Percentiles rank a stretch among this genome's conserved stretches.
Conservation (phyloP, 1,140 invertebrate genomes). For the Sinonovacula constricta region DNA sequence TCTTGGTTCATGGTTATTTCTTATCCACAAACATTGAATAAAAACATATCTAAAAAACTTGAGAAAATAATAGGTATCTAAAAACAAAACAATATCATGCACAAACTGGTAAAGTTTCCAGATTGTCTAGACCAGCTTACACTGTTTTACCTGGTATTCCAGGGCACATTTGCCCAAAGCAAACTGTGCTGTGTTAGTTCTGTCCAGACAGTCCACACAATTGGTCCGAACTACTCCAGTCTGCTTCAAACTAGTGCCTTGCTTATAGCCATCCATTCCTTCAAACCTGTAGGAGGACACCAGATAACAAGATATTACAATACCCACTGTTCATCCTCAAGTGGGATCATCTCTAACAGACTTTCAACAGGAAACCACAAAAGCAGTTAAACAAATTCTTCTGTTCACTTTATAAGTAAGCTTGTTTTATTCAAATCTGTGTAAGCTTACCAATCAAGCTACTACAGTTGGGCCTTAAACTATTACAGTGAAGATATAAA, state of each 20-base stretch:
- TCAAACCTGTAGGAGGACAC: slow-evolving; percentile 63
- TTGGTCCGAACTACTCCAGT: slow-evolving; percentile 97
- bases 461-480: too few relatives aligned
- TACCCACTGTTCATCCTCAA: too few relatives aligned
- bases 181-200: slow-evolving; percentile 99
- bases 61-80: not conserved
- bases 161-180: slow-evolving; percentile 98
- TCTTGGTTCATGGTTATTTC: too few relatives aligned
- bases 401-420: too few relatives aligned
- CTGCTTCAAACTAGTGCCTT: slow-evolving; percentile 81
- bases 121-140: not conserved
- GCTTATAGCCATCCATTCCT: slow-evolving; percentile 60
- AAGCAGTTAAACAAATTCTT: too few relatives aligned
- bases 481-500: too few relatives aligned
- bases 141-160: slow-evolving; percentile 86
- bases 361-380: too few relatives aligned
- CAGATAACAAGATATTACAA: too few relatives aligned
- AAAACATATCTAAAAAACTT: not conserved
- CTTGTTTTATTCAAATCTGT: too few relatives aligned
- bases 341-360: too few relatives aligned
- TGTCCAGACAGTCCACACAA: slow-evolving; percentile 99
- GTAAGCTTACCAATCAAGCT: too few relatives aligned
- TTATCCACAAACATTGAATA: not conserved
- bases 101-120: not conserved
- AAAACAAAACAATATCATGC: not conserved